Base-by-base conservation (phyloP, 2,888 invertebrate species). In the Syritta pipiens region DNA sequence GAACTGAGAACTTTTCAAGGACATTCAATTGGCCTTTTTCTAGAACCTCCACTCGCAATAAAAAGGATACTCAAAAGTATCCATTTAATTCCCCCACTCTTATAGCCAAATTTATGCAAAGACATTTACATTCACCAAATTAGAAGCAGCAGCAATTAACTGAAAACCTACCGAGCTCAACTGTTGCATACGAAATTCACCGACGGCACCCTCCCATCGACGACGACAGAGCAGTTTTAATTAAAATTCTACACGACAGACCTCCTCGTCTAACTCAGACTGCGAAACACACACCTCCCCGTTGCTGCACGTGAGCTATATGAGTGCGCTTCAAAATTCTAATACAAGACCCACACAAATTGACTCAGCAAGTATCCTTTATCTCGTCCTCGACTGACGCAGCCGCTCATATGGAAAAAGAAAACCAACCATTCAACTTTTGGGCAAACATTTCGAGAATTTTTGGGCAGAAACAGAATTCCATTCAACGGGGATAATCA, bases 111-210 rank as follows among this genome's bases (percentile, higher is more conserved):
- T 49, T 62, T 49, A 37, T 49, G 28, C 19, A 22, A 37, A 37
- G 12, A 17, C 35, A 49, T 48, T 20, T 14, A 20, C 6, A 49
- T 22, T 10, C 7, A 24, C 19, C n/a, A 20, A 49, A 28, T 42
- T 1, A 51, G n/a, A 40, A 40, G 37, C n/a, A 40, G 14, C 14
- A 40, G 49, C 30, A 62, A 62, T 62, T 62, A 62, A 49, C n/a
- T 26, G 32, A 35, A 46, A 30, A 46, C 32, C 35, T 35, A 44
- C 10, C 2, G 3, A 14, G 20, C 10, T 37, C 14, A 4, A 35
- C 14, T 14, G 4, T 1, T 37, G 37, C 48, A 49, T 40, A 49
- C 14, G 20, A 22, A 62, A 20, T 40, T 19, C 14, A 4, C 14
- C 28, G 40, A 28, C 26, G 28, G 4, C 28, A 3, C 4, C n/a